Conservation (phyloP, 2,797 vertebrate genomes). For the Fistularia tabacaria region DNA sequence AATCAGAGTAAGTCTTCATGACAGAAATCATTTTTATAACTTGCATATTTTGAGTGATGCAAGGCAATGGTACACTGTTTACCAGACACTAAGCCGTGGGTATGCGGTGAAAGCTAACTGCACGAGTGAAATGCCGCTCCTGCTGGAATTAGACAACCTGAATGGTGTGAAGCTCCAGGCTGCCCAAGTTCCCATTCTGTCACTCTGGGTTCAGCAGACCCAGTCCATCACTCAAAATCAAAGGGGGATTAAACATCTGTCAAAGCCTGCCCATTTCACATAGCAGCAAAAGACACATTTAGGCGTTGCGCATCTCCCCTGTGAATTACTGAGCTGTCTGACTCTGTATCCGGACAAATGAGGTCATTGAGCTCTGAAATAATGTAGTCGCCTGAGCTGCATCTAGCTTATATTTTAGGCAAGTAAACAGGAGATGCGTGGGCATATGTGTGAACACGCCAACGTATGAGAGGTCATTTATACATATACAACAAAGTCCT, state of each 20-base stretch:
- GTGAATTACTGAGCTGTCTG: conserved; percentile 49
- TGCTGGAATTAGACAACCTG: conserved; percentile 15
- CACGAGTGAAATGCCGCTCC: conserved; percentile 26
- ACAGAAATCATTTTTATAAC: conserved; percentile 8
- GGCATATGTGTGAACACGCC: conserved; percentile 2
- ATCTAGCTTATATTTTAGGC: neutral
- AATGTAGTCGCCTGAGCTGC: conserved; percentile 10
- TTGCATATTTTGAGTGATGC: conserved; percentile 10
- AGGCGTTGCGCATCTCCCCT: conserved; percentile 26
- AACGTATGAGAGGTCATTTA: neutral
- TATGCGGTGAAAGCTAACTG: conserved; percentile 25
- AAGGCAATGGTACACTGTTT: neutral
- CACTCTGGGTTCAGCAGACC: conserved; percentile 43
- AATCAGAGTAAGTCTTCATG: neutral
- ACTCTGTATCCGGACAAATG: conserved; percentile 42
- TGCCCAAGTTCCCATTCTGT: conserved; percentile 34
- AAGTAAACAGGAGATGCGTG: neutral
- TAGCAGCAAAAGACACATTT: conserved; percentile 60
- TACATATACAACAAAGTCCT: neutral
- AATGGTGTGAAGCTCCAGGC: conserved; percentile 36
- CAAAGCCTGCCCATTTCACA: conserved; percentile 48
- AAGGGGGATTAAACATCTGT: conserved; percentile 74
- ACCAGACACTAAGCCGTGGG: conserved; percentile 23
- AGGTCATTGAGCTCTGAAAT: conserved; percentile 46
- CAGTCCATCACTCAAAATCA: conserved; percentile 61